Conservation (phyloP, 2,888 invertebrate species). For the Lochmaea crataegi region DNA sequence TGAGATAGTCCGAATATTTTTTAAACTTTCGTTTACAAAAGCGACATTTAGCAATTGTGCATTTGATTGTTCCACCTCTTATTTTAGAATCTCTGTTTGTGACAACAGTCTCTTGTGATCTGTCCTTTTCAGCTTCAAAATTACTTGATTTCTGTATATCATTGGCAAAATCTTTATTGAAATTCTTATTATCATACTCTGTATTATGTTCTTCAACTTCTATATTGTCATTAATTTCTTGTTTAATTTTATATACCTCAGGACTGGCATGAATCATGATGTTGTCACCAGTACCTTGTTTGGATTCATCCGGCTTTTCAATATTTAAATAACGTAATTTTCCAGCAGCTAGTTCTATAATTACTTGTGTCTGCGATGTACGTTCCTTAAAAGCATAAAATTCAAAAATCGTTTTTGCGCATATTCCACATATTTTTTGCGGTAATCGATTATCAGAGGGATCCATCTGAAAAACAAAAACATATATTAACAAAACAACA, state of each 20-base stretch:
- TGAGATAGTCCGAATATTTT: background rate
- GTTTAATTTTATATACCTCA: background rate
- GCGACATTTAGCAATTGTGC: background rate
- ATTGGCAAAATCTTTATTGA: background rate
- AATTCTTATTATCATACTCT: background rate
- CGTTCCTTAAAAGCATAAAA: background rate
- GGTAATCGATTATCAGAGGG: background rate
- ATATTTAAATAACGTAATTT: slow-evolving; percentile 6
- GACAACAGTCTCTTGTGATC: background rate
- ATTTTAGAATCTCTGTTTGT: background rate
- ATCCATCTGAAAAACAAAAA: background rate
- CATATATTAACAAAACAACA: background rate
- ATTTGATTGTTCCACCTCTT: background rate
- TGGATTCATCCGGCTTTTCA: background rate
- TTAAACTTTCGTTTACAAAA: background rate
- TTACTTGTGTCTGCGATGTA: background rate
- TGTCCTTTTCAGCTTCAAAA: background rate
- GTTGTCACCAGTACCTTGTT: background rate
- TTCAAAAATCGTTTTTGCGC: background rate
- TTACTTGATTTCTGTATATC: background rate
- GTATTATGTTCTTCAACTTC: background rate
- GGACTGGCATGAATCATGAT: background rate
- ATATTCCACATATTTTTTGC: slow-evolving; percentile 5
- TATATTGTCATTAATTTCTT: background rate
- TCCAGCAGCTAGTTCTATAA: slow-evolving; percentile 1